Percentiles rank a stretch among this genome's conserved stretches.
Evolutionary conservation across 2,797 vertebrate species (phyloP).

Genomic region (Hoplostethus mediterraneus): DNA sequence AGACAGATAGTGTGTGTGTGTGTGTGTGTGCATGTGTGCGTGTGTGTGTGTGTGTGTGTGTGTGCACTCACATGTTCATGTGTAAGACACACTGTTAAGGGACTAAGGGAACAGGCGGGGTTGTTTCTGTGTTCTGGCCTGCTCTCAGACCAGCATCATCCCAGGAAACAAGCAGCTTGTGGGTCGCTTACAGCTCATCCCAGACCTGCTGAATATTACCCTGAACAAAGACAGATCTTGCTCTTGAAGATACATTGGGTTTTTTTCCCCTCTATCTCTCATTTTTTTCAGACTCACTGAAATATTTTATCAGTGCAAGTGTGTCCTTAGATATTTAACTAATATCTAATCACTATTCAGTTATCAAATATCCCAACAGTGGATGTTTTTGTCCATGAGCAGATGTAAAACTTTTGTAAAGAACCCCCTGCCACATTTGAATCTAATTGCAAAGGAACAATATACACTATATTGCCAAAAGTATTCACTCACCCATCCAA

Average conservation of each 20-base stretch:
- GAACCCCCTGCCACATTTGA: no score
- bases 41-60: background rate
- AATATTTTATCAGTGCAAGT: background rate
- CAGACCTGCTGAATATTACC: slow-evolving; percentile 20
- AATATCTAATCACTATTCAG: no score
- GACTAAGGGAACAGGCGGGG: slow-evolving; percentile 55
- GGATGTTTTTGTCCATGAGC: no score
- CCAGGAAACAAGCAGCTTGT: slow-evolving; percentile 23
- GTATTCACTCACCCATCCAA: no score
- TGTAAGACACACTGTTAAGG: slow-evolving; percentile 34
- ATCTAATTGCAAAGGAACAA: no score
- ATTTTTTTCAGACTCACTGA: background rate
- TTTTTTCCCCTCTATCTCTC: background rate
- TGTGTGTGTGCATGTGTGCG: background rate
- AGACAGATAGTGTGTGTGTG: background rate
- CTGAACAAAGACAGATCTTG: slow-evolving; percentile 43
- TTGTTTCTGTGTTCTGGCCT: slow-evolving; percentile 41
- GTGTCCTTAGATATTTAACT: background rate
- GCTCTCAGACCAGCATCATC: slow-evolving; percentile 17
- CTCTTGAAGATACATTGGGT: slow-evolving; percentile 10
- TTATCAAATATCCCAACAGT: no score
- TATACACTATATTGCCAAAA: no score
- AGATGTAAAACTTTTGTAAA: no score
- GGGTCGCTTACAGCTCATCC: slow-evolving; percentile 6
- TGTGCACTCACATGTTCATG: slow-evolving; percentile 3